Evolutionary conservation across 1,140 invertebrate genomes (phyloP).

Genomic region (Chymomyza costata): DNA sequence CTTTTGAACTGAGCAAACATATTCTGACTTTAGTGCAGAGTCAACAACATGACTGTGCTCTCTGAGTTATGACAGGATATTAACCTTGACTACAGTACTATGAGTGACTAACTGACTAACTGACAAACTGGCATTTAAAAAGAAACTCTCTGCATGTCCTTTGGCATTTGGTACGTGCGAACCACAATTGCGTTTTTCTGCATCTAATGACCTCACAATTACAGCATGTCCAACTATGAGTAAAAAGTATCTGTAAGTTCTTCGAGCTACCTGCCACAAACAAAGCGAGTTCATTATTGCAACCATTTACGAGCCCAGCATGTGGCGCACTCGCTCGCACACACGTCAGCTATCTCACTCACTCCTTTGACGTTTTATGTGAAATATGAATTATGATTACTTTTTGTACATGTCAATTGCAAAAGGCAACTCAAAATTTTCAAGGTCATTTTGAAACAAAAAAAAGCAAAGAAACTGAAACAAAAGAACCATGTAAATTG

Average conservation of each 20-base stretch:
- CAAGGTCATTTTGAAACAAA: constrained; percentile 60
- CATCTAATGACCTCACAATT: constrained; percentile 7
- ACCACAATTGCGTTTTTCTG: constrained; percentile 39
- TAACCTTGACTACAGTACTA: no score
- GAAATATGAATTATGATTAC: constrained; percentile 70
- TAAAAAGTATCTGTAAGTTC: constrained; percentile 5
- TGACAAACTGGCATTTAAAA: no score
- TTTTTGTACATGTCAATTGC: constrained; percentile 63
- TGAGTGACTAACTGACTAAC: no score
- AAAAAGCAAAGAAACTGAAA: constrained; percentile 32
- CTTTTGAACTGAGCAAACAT: constrained; percentile 35
- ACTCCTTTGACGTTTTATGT: no score
- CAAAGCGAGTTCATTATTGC: constrained; percentile 45
- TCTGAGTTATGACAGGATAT: constrained; percentile 17
- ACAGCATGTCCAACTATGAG: constrained; percentile 52
- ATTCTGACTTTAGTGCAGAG: neutral
- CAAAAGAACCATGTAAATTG: constrained; percentile 1
- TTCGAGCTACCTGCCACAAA: constrained; percentile 15
- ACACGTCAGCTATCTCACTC: no score
- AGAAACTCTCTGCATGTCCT: constrained; percentile 27
- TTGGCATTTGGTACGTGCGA: constrained; percentile 37
- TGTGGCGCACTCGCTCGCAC: constrained; percentile 17
- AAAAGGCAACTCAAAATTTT: constrained; percentile 24
- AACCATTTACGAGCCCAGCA: constrained; percentile 35
- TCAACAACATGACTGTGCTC: no score